Base-by-base conservation (phyloP, 2,888 invertebrate genomes). In the Andrena trimmerana region DNA sequence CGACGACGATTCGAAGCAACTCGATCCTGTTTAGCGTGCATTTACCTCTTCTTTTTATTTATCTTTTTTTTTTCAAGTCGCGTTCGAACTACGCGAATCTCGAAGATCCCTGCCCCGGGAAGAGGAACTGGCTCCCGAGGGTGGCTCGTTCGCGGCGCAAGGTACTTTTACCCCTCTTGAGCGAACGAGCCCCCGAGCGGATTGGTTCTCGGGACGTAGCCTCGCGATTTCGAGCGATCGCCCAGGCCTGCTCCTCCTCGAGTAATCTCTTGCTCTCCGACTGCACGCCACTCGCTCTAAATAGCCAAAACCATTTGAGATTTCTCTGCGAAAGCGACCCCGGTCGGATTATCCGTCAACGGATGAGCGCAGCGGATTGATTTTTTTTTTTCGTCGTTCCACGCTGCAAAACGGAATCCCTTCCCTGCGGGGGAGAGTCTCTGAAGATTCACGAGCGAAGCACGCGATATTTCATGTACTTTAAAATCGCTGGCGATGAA, bases 271-370 rank as follows among this genome's bases (percentile, higher is more conserved):
- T 78, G 84, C 84, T 84, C 78, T 84, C 78, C 84, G 74, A 83
- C 74, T 75, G 88, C 86, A 89, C 88, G 88, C 87, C 87, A 86
- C 78, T 85, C 87, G 81, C 82, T 84, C 84, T 59, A 67, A 71
- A 87, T 84, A 81, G 87, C 83, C 84, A 87, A 81, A 88, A 83
- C 77, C 79, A 82, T 84, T 82, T 82, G 83, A 80, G 82, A 84
- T 85, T 69, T 83, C 85, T 82, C 83, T 76, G 81, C 83, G 71
- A 63, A 77, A 65, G 57, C 54, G 86, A 80, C 42, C 86, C 87
- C 81, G 73, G 85, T 86, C 88, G 87, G 88, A 89, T 90, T 89
- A 89, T 89, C 90, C 88, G 88, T 88, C 81, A 85, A 88, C 82
- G 79, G 86, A 83, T 31, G 65, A 63, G 16, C 77, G 29, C 7